phyloP scores from a whole-genome alignment of 2,888 invertebrate genomes.

The Hipparchia sbordonii region DNA sequence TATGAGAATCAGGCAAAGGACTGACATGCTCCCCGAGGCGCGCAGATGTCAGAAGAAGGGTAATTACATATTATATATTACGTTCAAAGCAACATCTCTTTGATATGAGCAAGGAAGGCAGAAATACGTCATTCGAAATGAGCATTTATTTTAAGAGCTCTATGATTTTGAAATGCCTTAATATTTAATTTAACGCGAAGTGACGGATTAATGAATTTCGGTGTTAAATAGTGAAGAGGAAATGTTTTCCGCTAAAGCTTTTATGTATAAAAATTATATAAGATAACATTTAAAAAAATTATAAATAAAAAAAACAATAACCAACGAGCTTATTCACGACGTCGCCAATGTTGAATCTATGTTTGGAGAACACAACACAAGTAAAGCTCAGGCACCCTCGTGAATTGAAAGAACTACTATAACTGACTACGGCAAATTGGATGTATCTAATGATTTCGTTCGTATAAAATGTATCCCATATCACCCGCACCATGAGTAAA shows the following conservation, averaged over 20 bases:
- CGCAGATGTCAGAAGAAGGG: no score
- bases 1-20: no score
- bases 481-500: no score
- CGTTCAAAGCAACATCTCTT: not conserved
- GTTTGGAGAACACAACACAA: no score
- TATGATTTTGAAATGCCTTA: not conserved
- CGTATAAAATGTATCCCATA: no score
- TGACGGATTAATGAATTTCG: not conserved
- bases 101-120: not conserved
- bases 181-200: not conserved
- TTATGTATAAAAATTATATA: not conserved
- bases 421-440: no score
- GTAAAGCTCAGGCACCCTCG: no score
- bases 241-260: not conserved
- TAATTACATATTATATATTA: no score
- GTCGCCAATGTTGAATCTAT: no score
- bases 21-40: no score
- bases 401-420: no score
- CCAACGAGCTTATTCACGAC: not conserved
- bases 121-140: not conserved
- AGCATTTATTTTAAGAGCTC: not conserved
- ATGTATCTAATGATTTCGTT: no score
- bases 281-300: not conserved
- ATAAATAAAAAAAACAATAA: not conserved
- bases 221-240: not conserved